phyloP scores from a whole-genome alignment of 2,888 invertebrate species.

The Escarpia spicata region DNA sequence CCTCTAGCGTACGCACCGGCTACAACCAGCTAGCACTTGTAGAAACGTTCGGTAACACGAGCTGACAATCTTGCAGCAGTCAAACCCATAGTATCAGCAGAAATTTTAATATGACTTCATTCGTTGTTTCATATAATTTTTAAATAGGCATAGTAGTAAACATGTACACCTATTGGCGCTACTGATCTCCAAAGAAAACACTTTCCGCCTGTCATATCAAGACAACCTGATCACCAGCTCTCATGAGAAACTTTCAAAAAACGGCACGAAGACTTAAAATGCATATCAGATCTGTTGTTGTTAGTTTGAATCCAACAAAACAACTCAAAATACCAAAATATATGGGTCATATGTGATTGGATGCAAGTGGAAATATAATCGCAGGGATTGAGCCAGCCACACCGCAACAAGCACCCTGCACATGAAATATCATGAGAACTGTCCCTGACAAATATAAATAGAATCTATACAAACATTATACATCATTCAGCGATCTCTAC shows the following conservation, averaged over 20 bases:
- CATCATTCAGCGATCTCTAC: background rate
- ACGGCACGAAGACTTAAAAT: background rate
- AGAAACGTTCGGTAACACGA: background rate
- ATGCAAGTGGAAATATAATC: background rate
- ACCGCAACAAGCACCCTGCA: background rate
- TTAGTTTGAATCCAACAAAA: background rate
- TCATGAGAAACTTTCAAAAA: background rate
- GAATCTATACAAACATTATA: slow-evolving; percentile 1
- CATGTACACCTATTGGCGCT: background rate
- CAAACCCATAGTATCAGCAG: background rate
- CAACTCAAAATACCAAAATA: background rate
- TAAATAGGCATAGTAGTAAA: background rate
- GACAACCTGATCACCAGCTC: background rate
- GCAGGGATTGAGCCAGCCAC: background rate
- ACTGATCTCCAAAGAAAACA: background rate
- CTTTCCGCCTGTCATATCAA: background rate
- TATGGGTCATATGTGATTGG: background rate
- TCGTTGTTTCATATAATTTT: background rate
- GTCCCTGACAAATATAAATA: slow-evolving; percentile 11
- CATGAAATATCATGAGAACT: background rate
- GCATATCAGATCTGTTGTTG: background rate
- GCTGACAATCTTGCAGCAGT: background rate
- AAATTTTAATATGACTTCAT: background rate
- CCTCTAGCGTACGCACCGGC: background rate
- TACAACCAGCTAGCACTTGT: background rate